These are phyloP conservation scores for Sitophilus oryzae DNA, from an alignment of 1,140 invertebrate genomes.

Conservation along the genomic window DNA sequence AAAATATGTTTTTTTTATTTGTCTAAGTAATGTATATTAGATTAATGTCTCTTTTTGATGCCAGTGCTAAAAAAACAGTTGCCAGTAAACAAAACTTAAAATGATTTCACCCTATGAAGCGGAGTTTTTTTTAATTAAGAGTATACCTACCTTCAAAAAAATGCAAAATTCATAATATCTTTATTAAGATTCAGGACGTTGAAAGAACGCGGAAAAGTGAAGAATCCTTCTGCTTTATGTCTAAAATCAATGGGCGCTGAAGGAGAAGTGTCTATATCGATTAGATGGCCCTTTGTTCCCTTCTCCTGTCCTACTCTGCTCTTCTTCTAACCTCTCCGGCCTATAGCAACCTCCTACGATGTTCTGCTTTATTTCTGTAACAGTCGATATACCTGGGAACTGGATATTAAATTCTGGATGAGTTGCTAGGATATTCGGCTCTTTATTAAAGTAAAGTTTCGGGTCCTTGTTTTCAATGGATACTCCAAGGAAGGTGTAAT, in stretches of 20 bases:
- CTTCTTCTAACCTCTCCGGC: not conserved
- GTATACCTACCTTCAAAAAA: too few species aligned
- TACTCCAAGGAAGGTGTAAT: not conserved
- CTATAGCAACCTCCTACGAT: not conserved
- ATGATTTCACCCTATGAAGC: too few species aligned
- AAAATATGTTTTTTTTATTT: too few species aligned
- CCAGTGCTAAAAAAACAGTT: too few species aligned
- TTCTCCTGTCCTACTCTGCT: too few species aligned
- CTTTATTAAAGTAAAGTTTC: conserved; percentile 1
- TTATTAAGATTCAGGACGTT: too few species aligned
- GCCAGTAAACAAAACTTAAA: too few species aligned
- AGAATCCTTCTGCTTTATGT: conserved; percentile 19
- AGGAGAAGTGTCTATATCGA: conserved; percentile 34
- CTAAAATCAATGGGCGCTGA: conserved; percentile 33
- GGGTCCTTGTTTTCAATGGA: not conserved
- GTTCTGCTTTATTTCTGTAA: conserved; percentile 15
- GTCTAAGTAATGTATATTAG: too few species aligned
- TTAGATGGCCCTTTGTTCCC: conserved; percentile 30
- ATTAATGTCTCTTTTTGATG: too few species aligned
- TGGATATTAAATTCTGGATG: conserved; percentile 13
- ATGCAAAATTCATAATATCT: too few species aligned
- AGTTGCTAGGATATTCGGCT: not conserved
- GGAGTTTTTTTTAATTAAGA: too few species aligned
- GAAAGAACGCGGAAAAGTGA: too few species aligned
- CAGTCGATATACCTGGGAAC: conserved; percentile 14